Conservation (phyloP, 2,113 vertebrate genomes). For the Phalacrocorax carbo region DNA sequence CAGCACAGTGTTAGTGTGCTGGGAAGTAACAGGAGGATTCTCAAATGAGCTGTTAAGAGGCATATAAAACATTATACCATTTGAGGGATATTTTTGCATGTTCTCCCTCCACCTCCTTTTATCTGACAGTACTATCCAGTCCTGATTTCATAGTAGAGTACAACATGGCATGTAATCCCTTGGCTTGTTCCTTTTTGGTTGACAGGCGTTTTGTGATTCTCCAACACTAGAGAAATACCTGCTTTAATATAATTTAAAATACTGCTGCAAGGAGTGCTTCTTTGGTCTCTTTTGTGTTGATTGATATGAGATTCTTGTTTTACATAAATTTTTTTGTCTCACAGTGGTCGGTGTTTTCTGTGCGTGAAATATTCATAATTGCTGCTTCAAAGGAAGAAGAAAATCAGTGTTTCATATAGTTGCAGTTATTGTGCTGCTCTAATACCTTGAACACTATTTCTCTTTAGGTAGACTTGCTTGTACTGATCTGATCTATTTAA, state of each 20-base stretch:
- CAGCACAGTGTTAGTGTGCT: not conserved
- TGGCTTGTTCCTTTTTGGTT: not conserved
- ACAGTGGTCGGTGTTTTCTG: not conserved
- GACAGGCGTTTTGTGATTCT: not conserved
- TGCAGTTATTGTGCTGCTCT: not conserved
- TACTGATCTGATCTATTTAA: too few relatives aligned
- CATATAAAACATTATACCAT: not conserved
- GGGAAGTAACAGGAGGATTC: not conserved
- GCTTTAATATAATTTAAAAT: not conserved
- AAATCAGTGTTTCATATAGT: not conserved
- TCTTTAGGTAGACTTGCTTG: not conserved
- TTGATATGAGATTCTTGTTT: not conserved
- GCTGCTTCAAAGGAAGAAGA: not conserved
- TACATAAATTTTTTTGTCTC: not conserved
- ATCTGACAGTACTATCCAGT: not conserved
- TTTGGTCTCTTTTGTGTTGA: not conserved
- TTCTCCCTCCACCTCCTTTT: not conserved
- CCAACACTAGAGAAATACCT: not conserved
- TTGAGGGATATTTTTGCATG: not conserved
- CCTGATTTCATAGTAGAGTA: not conserved
- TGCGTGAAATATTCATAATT: not conserved
- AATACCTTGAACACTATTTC: not conserved
- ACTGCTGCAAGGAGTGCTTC: not conserved
- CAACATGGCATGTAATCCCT: not conserved
- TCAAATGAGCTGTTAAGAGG: not conserved